These are phyloP conservation scores for Oncorhynchus kisutch DNA, from an alignment of 2,113 vertebrate genomes.

Conservation along the genomic window DNA sequence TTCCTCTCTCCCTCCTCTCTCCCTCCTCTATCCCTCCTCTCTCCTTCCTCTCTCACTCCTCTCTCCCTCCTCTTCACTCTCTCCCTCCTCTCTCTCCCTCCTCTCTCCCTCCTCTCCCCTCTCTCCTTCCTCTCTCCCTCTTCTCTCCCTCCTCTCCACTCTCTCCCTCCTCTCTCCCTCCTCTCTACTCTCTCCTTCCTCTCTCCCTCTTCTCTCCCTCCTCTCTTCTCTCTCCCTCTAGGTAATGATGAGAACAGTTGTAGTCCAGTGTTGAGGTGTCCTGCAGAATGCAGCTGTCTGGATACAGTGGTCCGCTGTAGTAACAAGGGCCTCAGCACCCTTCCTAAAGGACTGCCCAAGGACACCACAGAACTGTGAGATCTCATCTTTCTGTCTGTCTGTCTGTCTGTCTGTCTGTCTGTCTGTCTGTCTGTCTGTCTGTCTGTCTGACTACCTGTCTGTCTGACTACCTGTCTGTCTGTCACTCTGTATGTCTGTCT, in stretches of 20 bases:
- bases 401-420: neutral
- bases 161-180: no score
- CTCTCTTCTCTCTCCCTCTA: conserved; percentile 45
- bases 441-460: conserved; percentile 68
- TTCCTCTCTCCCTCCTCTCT: no score
- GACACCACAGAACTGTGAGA: conserved; percentile 97
- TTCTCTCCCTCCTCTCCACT: no score
- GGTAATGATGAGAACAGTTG: conserved; percentile 96
- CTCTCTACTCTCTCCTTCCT: no score
- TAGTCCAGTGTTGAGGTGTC: conserved; percentile 89
- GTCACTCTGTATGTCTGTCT: neutral
- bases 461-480: conserved; percentile 62
- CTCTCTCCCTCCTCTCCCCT: no score
- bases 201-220: neutral
- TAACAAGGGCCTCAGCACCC: conserved; percentile 89
- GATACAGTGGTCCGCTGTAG: conserved; percentile 98
- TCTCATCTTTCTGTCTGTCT: neutral
- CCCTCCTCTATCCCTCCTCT: no score
- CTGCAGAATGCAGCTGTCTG: conserved; percentile 92
- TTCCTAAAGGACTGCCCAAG: conserved; percentile 93
- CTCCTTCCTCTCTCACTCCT: no score
- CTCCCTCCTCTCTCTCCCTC: no score
- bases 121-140: no score
- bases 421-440: conserved; percentile 25
- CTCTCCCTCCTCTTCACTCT: no score